Evolutionary conservation across 2,113 vertebrate species (phyloP).

Genomic region (Quiscalus mexicanus): DNA sequence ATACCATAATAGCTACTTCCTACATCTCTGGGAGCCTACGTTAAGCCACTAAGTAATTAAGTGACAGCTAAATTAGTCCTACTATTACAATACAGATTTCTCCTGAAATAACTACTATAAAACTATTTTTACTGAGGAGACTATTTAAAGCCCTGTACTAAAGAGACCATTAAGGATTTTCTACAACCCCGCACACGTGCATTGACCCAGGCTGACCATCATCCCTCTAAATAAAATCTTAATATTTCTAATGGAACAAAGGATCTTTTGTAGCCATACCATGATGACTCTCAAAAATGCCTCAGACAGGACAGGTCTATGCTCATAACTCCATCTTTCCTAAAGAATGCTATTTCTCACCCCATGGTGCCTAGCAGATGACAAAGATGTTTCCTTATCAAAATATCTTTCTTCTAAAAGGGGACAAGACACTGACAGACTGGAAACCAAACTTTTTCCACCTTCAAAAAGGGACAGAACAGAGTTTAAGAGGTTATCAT

Average conservation of each 20-base stretch:
- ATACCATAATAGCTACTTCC: neutral
- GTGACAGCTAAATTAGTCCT: constrained; percentile 36
- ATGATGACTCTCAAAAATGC: neutral
- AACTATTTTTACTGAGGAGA: neutral
- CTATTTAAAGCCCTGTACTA: neutral
- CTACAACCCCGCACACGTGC: neutral
- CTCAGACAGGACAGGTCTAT: neutral
- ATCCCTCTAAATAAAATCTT: neutral
- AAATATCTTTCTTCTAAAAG: neutral
- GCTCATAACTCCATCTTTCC: neutral
- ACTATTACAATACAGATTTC: constrained; percentile 28
- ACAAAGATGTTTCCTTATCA: neutral
- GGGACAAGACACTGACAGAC: neutral
- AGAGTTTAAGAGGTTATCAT: constrained; percentile 19
- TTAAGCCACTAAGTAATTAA: neutral
- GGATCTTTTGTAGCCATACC: neutral
- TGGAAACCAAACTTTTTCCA: constrained; percentile 19
- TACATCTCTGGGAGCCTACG: neutral
- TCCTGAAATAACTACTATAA: neutral
- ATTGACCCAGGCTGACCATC: neutral
- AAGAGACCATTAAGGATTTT: neutral
- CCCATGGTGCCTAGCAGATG: neutral
- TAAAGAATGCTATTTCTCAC: neutral
- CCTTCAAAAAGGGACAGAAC: constrained; percentile 7
- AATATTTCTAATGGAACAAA: neutral